Evolutionary conservation across 2,113 vertebrate species (phyloP).

Genomic region (Ardeotis arabs): DNA sequence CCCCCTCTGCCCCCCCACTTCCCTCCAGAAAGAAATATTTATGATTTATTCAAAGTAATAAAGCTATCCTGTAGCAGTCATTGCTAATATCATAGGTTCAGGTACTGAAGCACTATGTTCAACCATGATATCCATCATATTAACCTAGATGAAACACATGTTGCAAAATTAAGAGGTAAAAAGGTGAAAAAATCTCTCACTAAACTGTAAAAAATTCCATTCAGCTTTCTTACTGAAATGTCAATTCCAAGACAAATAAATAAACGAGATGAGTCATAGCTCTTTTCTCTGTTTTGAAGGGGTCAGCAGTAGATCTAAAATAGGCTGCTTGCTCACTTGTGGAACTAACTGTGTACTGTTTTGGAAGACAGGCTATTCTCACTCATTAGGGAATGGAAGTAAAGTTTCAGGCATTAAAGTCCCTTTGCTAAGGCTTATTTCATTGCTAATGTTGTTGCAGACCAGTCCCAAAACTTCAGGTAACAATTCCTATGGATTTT

Average conservation of each 20-base stretch:
- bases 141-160: not conserved
- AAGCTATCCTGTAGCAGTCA: not conserved
- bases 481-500: not conserved
- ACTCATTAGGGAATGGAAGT: not conserved
- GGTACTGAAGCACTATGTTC: not conserved
- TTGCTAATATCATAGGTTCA: not conserved
- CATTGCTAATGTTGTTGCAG: not conserved
- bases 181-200: not conserved
- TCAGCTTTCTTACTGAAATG: not conserved
- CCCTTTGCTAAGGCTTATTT: not conserved
- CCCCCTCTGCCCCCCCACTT: too few species aligned
- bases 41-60: not conserved
- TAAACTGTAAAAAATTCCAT: not conserved
- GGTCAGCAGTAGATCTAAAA: not conserved
- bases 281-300: not conserved
- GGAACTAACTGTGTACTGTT: not conserved
- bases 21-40: not conserved
- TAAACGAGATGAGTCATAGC: not conserved
- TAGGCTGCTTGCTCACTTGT: not conserved
- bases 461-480: not conserved
- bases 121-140: not conserved
- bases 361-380: not conserved
- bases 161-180: not conserved
- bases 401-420: not conserved
- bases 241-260: not conserved